phyloP scores from a whole-genome alignment of 2,797 vertebrate genomes.

The Brotogeris chrysoptera region DNA sequence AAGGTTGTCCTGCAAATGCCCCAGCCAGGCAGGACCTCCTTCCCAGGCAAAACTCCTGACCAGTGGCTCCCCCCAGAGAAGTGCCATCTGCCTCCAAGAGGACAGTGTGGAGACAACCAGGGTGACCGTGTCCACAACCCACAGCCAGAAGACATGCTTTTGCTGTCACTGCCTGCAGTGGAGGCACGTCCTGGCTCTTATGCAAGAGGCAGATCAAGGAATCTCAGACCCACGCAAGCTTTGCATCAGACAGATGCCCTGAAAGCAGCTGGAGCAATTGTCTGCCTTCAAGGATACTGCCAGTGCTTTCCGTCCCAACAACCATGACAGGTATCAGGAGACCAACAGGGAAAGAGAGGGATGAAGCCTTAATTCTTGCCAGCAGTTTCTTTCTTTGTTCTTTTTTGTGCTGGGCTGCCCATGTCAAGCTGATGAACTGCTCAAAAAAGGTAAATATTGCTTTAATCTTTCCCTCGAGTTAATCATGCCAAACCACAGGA shows the following conservation, averaged over 20 bases:
- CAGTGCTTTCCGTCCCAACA: not conserved
- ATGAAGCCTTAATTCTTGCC: not conserved
- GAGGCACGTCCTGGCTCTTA: not conserved
- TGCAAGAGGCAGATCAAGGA: not conserved
- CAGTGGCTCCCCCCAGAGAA: not conserved
- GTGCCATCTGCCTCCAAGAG: not conserved
- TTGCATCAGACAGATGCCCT: not conserved
- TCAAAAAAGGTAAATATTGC: not conserved
- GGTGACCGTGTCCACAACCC: not conserved
- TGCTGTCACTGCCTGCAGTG: not conserved
- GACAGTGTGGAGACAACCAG: not conserved
- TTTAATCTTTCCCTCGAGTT: slow-evolving; percentile 24
- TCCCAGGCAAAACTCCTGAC: not conserved
- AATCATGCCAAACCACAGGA: slow-evolving; percentile 27
- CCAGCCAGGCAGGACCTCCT: not conserved
- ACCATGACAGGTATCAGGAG: not conserved
- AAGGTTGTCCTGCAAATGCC: not conserved
- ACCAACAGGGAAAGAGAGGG: not conserved
- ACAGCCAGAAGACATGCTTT: not conserved
- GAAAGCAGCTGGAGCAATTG: rapidly evolving
- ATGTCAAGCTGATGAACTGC: not conserved
- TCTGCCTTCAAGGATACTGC: not conserved
- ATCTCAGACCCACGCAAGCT: not conserved
- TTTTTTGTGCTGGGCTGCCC: not conserved
- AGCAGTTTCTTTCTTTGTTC: not conserved